A percentile compares a stretch with the other conserved stretches of the same genome.
Evolutionary conservation across 2,888 invertebrate genomes (phyloP).

Genomic region (Agapetus fuscipes): DNA sequence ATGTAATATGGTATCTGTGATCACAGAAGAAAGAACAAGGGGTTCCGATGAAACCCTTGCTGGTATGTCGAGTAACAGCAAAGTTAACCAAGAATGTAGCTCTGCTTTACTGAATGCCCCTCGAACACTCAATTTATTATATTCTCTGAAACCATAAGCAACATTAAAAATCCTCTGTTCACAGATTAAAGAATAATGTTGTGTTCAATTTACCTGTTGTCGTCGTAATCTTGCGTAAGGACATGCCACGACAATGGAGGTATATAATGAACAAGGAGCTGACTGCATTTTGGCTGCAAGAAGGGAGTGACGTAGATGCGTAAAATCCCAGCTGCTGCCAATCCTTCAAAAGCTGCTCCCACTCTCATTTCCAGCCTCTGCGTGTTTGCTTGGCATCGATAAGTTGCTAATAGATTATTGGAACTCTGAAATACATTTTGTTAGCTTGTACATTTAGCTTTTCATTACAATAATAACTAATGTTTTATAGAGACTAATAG

Average conservation of each 20-base stretch:
- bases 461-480: constrained; percentile 5
- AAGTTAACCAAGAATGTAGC: constrained; percentile 86
- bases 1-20: constrained; percentile 68
- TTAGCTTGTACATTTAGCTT: background rate
- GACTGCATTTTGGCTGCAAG: constrained; percentile 70
- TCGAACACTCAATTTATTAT: constrained; percentile 53
- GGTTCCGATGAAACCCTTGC: constrained; percentile 31
- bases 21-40: constrained; percentile 55
- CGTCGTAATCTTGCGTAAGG: constrained; percentile 55
- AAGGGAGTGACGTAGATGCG: constrained; percentile 69
- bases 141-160: constrained; percentile 52
- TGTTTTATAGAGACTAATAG: no score
- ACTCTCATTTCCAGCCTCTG: constrained; percentile 81
- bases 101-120: constrained; percentile 79
- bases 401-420: constrained; percentile 56
- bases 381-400: constrained; percentile 88
- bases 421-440: constrained; percentile 14
- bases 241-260: constrained; percentile 71
- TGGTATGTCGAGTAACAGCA: constrained; percentile 79
- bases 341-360: constrained; percentile 45
- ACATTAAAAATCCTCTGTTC: no score
- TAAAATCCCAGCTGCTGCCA: constrained; percentile 44
- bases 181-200: no score
- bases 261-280: constrained; percentile 57
- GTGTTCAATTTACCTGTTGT: constrained; percentile 46